phyloP scores from a whole-genome alignment of 2,797 vertebrate species.

The Rhadinocentrus ornatus region DNA sequence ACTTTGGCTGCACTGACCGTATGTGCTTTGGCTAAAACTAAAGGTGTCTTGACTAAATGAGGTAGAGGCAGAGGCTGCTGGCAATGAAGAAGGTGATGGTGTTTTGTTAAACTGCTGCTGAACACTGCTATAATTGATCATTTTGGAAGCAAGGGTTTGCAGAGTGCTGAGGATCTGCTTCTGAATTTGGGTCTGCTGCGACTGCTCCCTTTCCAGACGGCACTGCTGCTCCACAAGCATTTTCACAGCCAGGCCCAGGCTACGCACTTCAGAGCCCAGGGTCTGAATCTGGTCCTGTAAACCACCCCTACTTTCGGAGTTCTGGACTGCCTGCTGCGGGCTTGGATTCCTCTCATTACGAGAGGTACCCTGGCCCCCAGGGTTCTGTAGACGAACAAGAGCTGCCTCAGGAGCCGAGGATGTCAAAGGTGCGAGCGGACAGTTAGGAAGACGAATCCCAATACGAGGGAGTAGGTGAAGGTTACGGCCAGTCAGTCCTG shows the following conservation, averaged over 20 bases:
- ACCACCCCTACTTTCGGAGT: conserved; percentile 41
- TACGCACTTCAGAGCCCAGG: conserved; percentile 83
- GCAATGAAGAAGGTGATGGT: conserved; percentile 53
- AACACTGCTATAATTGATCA: conserved; percentile 60
- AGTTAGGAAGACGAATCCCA: conserved; percentile 75
- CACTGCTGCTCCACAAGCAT: conserved; percentile 85
- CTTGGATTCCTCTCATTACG: conserved; percentile 63
- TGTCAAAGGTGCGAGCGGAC: conserved; percentile 49
- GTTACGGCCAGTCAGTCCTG: conserved; percentile 57
- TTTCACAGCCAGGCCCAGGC: conserved; percentile 83
- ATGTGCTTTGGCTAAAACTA: conserved; percentile 68
- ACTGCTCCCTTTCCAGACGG: conserved; percentile 84
- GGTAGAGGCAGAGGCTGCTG: conserved; percentile 56
- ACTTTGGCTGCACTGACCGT: conserved; percentile 76
- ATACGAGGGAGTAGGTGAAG: conserved; percentile 72
- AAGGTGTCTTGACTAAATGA: conserved; percentile 76
- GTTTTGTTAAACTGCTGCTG: conserved; percentile 67
- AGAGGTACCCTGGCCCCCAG: conserved; percentile 41
- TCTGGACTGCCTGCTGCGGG: conserved; percentile 65
- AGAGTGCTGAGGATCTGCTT: conserved; percentile 87
- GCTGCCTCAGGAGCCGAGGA: conserved; percentile 55
- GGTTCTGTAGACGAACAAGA: conserved; percentile 56
- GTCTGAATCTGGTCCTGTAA: conserved; percentile 84
- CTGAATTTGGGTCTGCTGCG: conserved; percentile 87
- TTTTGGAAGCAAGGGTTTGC: conserved; percentile 81